Evolutionary conservation across 2,797 vertebrate genomes (phyloP), one percentile per base, ranked within the genome.

Genomic region (Artibeus jamaicensis): DNA sequence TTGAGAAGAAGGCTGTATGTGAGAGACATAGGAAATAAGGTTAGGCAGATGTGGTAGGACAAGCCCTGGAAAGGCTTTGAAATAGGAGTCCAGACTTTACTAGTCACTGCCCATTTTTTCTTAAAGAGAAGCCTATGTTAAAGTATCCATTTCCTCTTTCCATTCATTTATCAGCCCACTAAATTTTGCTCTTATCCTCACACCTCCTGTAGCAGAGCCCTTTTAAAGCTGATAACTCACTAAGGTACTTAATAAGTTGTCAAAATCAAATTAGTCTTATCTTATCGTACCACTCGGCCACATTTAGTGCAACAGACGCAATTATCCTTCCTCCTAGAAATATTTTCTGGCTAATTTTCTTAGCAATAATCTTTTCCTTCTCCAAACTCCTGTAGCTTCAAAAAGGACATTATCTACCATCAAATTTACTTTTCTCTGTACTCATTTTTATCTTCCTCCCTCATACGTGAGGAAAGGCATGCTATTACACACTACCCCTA

Each of bases 261-360:
- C 67, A 42, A 59, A 62, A 79, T 79, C 77, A 88, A 89, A 68
- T 91, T 53, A 73, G 39, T 85, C 89, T 95, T 79, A 91, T 89
- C 67, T 37, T 68, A 55, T 88, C 67, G 21, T 48, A 82, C 42
- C 37, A 55, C 14, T 70, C 24, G 53, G 32, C 44, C 73, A 62
- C 37, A 94, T 86, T 90, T 81, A 95, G 44, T 39, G 73, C 5
- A 59, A 59, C 24, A 81, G 21, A 91, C 12, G 59, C 55, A 91
- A 85, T n/a, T 85, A 5, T 22, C 57, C 21, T 71, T 93, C 50
- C 42, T 65, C 18, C 37, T 89, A n/a, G n/a, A 96, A 89, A 71
- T 81, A 59, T 53, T 15, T 91, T 42, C 37, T 59, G n/a, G 62
- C 5, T 85, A 48, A 55, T 85, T 95, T 59, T 86, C 39, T 70